Percentiles rank a stretch among this genome's conserved stretches.
phyloP scores from a whole-genome alignment of 2,888 invertebrate species.

The Dasypolia templi region DNA sequence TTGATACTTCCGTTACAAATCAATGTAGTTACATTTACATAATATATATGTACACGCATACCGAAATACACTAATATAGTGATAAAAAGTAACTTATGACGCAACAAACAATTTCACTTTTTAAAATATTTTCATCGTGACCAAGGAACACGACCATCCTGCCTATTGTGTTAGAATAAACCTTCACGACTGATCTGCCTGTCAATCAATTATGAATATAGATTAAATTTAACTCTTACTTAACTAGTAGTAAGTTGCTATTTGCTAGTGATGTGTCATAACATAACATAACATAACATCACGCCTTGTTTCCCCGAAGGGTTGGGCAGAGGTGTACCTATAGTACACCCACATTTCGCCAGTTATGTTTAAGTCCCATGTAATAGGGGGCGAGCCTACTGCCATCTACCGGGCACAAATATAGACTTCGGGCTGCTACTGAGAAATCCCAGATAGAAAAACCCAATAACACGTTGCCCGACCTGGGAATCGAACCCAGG shows the following conservation, averaged over 20 bases:
- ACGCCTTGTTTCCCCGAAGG: no score
- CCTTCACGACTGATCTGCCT: constrained; percentile 22
- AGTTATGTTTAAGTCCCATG: no score
- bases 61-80: constrained; percentile 21
- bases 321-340: no score
- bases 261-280: no score
- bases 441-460: no score
- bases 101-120: constrained; percentile 69
- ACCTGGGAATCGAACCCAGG: no score
- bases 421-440: no score
- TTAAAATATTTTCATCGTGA: constrained; percentile 61
- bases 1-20: constrained; percentile 36
- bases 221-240: constrained; percentile 31
- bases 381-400: no score
- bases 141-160: constrained; percentile 43
- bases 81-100: constrained; percentile 36
- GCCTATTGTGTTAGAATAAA: constrained; percentile 32
- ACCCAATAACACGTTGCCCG: no score
- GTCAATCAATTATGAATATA: constrained; percentile 20
- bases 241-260: neutral
- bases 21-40: constrained; percentile 34
- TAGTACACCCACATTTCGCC: no score
- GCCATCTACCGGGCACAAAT: no score
- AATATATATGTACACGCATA: constrained; percentile 34
- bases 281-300: no score